phyloP scores from a whole-genome alignment of 2,113 vertebrate genomes.

The Amblyopsis rosae region DNA sequence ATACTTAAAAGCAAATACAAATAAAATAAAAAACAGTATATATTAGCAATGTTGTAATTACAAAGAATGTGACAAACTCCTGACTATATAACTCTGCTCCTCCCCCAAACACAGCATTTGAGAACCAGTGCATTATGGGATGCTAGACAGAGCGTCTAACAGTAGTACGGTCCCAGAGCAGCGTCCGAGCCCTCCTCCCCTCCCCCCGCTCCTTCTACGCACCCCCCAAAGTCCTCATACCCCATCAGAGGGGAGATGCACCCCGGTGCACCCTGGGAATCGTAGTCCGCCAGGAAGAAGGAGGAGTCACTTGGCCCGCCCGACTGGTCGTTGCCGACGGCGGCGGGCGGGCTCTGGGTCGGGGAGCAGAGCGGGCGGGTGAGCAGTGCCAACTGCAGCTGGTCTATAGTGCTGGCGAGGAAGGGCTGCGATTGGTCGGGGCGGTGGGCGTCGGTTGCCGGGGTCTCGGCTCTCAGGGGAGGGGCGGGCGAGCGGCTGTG shows the following conservation, averaged over 20 bases:
- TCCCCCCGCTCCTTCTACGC: not conserved
- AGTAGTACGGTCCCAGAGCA: constrained; percentile 36
- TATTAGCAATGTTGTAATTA: no score
- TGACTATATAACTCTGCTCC: no score
- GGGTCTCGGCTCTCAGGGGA: constrained; percentile 8
- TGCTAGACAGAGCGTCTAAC: constrained; percentile 17
- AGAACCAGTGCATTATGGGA: not conserved
- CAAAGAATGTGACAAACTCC: no score
- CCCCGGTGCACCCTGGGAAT: constrained; percentile 48
- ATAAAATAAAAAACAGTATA: no score
- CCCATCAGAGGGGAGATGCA: constrained; percentile 43
- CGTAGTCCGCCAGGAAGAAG: constrained; percentile 45
- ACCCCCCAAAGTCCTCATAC: constrained; percentile 33
- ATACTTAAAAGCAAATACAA: no score
- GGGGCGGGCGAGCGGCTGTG: constrained; percentile 40
- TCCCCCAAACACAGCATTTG: not conserved
- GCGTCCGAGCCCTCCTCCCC: constrained; percentile 14
- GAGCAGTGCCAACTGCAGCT: constrained; percentile 66
- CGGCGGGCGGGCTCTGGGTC: not conserved
- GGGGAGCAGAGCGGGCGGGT: constrained; percentile 48
- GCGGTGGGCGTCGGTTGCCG: constrained; percentile 33
- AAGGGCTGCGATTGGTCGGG: constrained; percentile 19
- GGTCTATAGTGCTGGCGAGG: constrained; percentile 69
- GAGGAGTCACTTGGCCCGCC: constrained; percentile 21
- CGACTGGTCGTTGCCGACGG: not conserved